Evolutionary conservation across 2,888 invertebrate genomes (phyloP), one percentile per base, ranked within the genome.

Genomic region (Salticus scenicus): DNA sequence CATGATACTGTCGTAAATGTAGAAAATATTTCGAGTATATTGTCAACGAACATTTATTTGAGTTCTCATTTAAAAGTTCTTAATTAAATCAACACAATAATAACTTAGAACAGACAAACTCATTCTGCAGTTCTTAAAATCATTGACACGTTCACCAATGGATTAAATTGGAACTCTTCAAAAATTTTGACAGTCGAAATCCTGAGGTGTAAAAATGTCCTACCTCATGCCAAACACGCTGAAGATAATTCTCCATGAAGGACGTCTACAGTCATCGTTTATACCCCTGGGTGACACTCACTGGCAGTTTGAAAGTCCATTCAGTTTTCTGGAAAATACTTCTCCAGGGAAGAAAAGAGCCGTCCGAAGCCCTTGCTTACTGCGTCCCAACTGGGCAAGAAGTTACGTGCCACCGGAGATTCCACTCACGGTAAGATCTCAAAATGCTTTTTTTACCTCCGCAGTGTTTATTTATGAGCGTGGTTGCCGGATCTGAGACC

Each of bases 381-480:
- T 28, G 30, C 67, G 73, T 73, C 67, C 73, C 73, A 78, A 30
- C 70, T 63, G 71, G 51, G 51, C 41, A 51, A 67, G 75, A 66
- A 69, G 57, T 69, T 73, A 57, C 72, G 47, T 71, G 67, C 67
- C 67, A 67, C 76, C 42, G 41, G 73, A 70, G 71, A 82, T 28
- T 76, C 30, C 27, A 28, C 42, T 30, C 24, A 41, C 67, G 69
- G 78, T 41, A 74, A 81, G 74, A 67, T 24, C 31, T 33, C 27
- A 14, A 24, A 30, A n/a, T 30, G 30, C 70, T 64, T 20, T 73
- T 73, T 78, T 37, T 72, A 42, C 41, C 41, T 27, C 42, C 57
- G 76, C 31, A 20, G 57, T 71, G 82, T 77, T 76, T 83, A 83
- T 83, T 83, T 83, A 83, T 83, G 71, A 83, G 82, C 71, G 71